Percentiles rank a stretch among this genome's conserved stretches.
phyloP scores from a whole-genome alignment of 2,113 vertebrate genomes.

The Bostrychus sinensis region DNA sequence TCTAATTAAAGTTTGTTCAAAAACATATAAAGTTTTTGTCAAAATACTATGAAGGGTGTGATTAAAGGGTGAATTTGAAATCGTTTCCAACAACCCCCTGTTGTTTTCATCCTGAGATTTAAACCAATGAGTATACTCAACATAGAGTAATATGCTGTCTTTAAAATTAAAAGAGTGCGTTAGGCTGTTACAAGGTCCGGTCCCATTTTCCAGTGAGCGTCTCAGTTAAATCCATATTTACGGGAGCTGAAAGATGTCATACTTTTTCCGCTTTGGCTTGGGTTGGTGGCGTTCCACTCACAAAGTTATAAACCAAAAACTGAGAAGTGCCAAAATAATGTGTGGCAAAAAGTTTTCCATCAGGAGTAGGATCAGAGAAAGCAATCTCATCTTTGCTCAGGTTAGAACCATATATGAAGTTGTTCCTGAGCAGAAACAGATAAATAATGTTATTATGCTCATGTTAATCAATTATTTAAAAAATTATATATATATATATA shows the following conservation, averaged over 20 bases:
- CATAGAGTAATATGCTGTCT: conserved; percentile 45
- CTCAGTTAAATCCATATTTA: conserved; percentile 13
- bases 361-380: conserved; percentile 98
- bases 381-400: conserved; percentile 98
- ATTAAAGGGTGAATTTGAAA: conserved; percentile 73
- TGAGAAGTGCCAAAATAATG: conserved; percentile 94
- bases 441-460: background rate
- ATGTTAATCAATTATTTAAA: background rate
- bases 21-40: conserved; percentile 65
- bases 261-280: conserved; percentile 52
- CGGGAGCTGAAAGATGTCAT: conserved; percentile 43
- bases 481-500: background rate
- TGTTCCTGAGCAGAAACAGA: conserved; percentile 83
- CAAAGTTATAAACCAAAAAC: conserved; percentile 99
- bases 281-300: conserved; percentile 80
- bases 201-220: conserved; percentile 32
- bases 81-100: conserved; percentile 63
- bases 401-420: conserved; percentile 96
- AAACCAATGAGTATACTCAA: conserved; percentile 57
- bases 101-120: conserved; percentile 83
- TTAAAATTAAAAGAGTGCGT: conserved; percentile 31
- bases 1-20: conserved; percentile 63
- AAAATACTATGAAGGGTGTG: conserved; percentile 69
- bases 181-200: conserved; percentile 20
- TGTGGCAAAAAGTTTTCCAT: conserved; percentile 96